Conservation (phyloP, 1,140 invertebrate species). For the Drosophila tropicalis region DNA sequence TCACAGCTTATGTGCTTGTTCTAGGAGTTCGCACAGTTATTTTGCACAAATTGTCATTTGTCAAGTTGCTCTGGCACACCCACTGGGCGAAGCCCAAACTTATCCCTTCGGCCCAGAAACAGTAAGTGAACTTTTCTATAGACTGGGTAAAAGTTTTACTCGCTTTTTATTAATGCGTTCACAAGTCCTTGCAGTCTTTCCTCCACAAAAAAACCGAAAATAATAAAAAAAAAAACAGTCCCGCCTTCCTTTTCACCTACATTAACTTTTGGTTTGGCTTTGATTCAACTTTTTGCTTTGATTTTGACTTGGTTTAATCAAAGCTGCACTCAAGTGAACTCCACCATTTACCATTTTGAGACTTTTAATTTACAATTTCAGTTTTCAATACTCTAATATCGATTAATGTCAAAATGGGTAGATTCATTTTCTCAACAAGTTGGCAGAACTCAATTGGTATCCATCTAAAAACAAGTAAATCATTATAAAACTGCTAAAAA, state of each 20-base stretch:
- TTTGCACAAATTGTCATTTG: constrained; percentile 66
- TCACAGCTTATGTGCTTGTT: constrained; percentile 19
- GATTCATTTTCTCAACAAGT: background rate
- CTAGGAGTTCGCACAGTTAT: constrained; percentile 35
- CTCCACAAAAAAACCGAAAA: constrained; percentile 42
- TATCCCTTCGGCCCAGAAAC: background rate
- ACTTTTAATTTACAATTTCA: constrained; percentile 53
- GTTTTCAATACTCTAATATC: background rate
- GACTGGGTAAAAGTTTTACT: constrained; percentile 66
- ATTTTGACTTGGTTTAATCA: constrained; percentile 45
- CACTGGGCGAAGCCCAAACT: constrained; percentile 18
- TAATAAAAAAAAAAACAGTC: constrained; percentile 12
- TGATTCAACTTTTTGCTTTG: constrained; percentile 63
- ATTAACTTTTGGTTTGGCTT: constrained; percentile 55
- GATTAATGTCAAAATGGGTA: background rate
- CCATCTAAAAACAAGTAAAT: too few relatives aligned
- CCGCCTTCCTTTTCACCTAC: background rate
- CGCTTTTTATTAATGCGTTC: constrained; percentile 68
- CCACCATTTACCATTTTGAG: constrained; percentile 37
- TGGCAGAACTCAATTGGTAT: too few relatives aligned
- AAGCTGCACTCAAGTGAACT: constrained; percentile 17
- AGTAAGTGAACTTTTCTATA: constrained; percentile 66
- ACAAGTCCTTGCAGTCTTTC: constrained; percentile 45
- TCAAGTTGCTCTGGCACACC: constrained; percentile 48
- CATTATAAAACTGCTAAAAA: too few relatives aligned